Evolutionary conservation across 2,888 invertebrate species (phyloP), one percentile per base, ranked within the genome.

Genomic region (Callosobruchus maculatus): DNA sequence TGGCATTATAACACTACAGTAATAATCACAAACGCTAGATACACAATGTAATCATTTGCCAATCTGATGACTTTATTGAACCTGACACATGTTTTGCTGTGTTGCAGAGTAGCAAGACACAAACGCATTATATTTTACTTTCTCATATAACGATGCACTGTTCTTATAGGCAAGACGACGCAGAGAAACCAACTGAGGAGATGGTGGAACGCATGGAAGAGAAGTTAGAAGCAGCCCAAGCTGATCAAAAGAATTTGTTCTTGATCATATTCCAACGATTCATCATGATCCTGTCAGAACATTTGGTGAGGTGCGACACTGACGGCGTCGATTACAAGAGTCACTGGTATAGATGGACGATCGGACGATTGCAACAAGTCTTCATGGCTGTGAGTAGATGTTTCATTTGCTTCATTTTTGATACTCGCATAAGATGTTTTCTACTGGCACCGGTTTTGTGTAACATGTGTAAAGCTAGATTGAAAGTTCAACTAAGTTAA

Each of bases 221-320:
- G 86, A 94, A 95, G 76, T 87, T 98, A 75, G 98, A 98, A 87
- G 93, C 95, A 1, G 97, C 97, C 0, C 97, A 97, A 88, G 96
- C 96, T 78, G 97, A 98, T 88, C 97, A 98, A 88, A 98, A 98
- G 88, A 95, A 97, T 84, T 89, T 98, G 77, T 98, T 98, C 87
- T 92, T 98, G 77, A 97, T 98, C 86, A 96, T 98, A 82, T 98
- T 98, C 88, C 98, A 98, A 90, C 92, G 98, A 76, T 99, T 99
- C 89, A 98, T 98, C 80, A 98, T 98, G 95, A 96, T 98, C 81
- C 89, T 99, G 79, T 97, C 97, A 0, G 98, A 99, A 87, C 98
- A 99, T 89, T 91, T 99, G 82, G 95, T 96, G 73, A 90, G 95
- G 75, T 95, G 95, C 85, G 98, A 99, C 87, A 95, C 96, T 0